phyloP scores from a whole-genome alignment of 2,888 invertebrate genomes.

The Philopedon plagiatum region DNA sequence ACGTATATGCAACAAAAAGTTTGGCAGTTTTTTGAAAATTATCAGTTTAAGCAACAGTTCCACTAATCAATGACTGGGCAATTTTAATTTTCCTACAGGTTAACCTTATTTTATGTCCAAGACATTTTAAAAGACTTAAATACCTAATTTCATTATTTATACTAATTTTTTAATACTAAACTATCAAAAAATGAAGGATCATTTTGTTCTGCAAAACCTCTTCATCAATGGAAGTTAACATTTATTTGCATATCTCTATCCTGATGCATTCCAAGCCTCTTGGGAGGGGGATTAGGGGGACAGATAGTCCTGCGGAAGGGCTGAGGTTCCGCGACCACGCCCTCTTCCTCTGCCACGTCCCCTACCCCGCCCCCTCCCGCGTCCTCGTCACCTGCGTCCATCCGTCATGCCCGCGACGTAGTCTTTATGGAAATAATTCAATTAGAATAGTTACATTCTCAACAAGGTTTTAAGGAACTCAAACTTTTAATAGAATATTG shows the following conservation, averaged over 20 bases:
- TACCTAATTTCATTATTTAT: neutral
- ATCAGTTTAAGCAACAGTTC: too few species aligned
- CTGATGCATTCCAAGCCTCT: constrained; percentile 13
- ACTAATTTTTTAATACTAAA: too few species aligned
- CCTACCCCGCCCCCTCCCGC: constrained; percentile 85
- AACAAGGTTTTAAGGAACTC: neutral
- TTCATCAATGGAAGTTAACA: constrained; percentile 7
- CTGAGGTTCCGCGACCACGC: constrained; percentile 74
- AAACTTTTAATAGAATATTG: too few species aligned
- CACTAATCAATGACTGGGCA: too few species aligned
- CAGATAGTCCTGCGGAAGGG: constrained; percentile 64
- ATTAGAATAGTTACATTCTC: constrained; percentile 14
- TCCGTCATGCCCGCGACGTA: constrained; percentile 79
- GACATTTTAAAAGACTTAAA: too few species aligned
- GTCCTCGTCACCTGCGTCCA: constrained; percentile 88
- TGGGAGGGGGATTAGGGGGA: constrained; percentile 66
- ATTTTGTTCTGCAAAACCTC: too few species aligned
- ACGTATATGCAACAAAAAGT: too few species aligned
- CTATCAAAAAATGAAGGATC: too few species aligned
- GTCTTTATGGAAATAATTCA: constrained; percentile 31
- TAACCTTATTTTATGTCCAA: too few species aligned
- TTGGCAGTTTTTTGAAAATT: too few species aligned
- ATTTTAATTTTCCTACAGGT: neutral
- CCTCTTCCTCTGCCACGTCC: constrained; percentile 85
- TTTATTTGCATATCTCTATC: neutral